Evolutionary conservation across 2,113 vertebrate species (phyloP), one percentile per base, ranked within the genome.

Genomic region (Corydoras sp.): DNA sequence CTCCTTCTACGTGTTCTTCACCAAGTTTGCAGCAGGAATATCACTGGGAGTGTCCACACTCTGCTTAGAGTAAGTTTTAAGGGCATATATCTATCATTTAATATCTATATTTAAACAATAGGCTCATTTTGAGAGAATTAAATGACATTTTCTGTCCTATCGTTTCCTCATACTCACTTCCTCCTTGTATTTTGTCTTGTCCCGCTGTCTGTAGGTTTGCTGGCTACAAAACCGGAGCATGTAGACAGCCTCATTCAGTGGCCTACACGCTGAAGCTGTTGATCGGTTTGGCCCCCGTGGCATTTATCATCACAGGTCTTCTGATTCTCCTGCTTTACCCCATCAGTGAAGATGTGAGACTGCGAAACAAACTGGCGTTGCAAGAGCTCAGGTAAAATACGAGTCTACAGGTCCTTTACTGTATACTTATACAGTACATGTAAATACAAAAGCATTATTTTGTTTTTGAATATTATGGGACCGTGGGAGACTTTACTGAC

Each of bases 1-100:
- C 83, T 95, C 97, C 0, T 96, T 97, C 78, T 98, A 95, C 0
- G 92, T 96, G 71, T 98, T 99, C 84, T 95, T 97, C 84, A 93
- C 92, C 61, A 98, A 98, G 88, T 90, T 99, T 4, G 92, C 95
- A 0, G 82, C 92, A 0, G 94, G 92, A 9, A 89, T 92, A 13
- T 94, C 94, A 48, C 86, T 97, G 76, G 95, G 97, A 82, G 93
- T 98, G 83, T 98, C 97, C 80, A 93, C 93, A 9, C 90, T 95
- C 62, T 92, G 92, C 58, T 87, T 99, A 69, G 87, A 95, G 97
- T 99, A 83, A 94, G 95, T 92, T 74, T 50, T 5, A n/a, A 9
- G 59, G 62, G 55, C 24, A 24, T 31, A 73, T 35, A 35, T 32
- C 29, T 18, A 18, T 75, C 15, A 62, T 73, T 73, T 50, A 12